Percentiles rank a stretch among this genome's conserved stretches.
These are phyloP conservation scores for Lepidocolaptes lacrymiger DNA, from an alignment of 2,797 vertebrate species.

Conservation along the genomic window DNA sequence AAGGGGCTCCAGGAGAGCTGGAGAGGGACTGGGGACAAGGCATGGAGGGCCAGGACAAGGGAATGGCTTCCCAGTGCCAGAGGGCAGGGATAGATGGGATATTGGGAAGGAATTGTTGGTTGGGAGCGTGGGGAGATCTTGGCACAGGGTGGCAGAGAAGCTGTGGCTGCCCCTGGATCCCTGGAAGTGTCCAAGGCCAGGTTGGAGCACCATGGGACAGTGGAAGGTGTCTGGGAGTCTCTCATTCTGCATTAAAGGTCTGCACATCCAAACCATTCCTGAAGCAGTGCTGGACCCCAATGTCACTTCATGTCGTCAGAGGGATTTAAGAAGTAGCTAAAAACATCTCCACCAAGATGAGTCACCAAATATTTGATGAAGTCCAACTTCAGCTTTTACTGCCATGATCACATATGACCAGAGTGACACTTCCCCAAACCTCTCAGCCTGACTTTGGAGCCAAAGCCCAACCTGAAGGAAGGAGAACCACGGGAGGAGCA, in stretches of 20 bases:
- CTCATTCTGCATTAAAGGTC: background rate
- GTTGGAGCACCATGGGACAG: background rate
- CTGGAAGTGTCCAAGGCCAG: background rate
- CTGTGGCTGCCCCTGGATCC: background rate
- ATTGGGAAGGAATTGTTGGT: rapidly evolving
- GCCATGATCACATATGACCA: background rate
- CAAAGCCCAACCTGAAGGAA: background rate
- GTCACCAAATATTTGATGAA: background rate
- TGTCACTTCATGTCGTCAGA: background rate
- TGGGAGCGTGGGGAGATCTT: background rate
- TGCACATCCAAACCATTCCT: background rate
- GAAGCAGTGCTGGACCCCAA: rapidly evolving
- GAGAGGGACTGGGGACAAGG: background rate
- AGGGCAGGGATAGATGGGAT: background rate
- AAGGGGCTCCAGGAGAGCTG: background rate
- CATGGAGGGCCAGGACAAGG: background rate
- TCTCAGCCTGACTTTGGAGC: background rate
- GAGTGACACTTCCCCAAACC: background rate
- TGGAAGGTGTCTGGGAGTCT: background rate
- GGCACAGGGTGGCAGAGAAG: background rate
- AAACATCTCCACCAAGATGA: background rate
- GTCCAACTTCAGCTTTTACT: background rate
- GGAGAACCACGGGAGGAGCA: background rate
- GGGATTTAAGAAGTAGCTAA: background rate
- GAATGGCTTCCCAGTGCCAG: background rate